Evolutionary conservation across 2,113 vertebrate genomes (phyloP).

Genomic region (Leptosomus discolor): DNA sequence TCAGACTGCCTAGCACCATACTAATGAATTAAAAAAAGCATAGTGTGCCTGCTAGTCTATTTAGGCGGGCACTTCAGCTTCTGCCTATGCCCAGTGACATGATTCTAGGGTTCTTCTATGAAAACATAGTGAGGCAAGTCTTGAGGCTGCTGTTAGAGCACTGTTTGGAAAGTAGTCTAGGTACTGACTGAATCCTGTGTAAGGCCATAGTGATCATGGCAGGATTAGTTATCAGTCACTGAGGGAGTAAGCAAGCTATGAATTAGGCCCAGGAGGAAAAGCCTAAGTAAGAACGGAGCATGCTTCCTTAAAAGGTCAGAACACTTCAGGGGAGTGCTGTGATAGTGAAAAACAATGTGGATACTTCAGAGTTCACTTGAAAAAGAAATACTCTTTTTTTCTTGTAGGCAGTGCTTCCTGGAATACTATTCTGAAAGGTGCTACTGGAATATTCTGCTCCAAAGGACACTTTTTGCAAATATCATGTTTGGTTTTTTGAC

Average conservation of each 20-base stretch:
- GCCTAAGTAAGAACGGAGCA: neutral
- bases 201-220: neutral
- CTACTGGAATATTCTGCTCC: neutral
- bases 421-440: neutral
- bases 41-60: neutral
- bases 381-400: neutral
- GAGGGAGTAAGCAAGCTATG: neutral
- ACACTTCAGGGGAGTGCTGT: neutral
- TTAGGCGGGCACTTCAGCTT: neutral
- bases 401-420: neutral
- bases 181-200: rapidly evolving
- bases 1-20: neutral
- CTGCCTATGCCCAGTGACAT: neutral
- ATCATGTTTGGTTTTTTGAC: neutral
- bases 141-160: neutral
- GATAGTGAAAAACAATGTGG: neutral
- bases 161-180: neutral
- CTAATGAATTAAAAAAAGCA: neutral
- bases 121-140: neutral
- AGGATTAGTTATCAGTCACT: neutral
- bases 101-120: neutral
- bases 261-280: neutral
- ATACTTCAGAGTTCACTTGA: neutral
- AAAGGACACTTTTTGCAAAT: neutral
- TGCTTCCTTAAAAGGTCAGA: neutral